Evolutionary conservation across 2,797 vertebrate species (phyloP).

Genomic region (Erpetoichthys calabaricus): DNA sequence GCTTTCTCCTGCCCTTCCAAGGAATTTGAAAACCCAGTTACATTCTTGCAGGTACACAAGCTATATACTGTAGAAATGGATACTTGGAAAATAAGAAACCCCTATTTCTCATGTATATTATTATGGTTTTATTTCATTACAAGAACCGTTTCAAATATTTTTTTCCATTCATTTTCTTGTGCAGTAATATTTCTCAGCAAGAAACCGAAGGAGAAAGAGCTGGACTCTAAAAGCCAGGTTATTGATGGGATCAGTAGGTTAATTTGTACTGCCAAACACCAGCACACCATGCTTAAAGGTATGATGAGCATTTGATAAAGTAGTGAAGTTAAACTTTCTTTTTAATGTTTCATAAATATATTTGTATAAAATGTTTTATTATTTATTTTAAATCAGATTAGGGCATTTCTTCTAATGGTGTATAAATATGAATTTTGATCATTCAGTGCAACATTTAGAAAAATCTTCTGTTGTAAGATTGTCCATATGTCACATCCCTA

Average conservation of each 20-base stretch:
- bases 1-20: no score
- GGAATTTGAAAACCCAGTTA: no score
- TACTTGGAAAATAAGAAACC: no score
- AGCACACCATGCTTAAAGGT: constrained; percentile 61
- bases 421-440: no score
- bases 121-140: not conserved
- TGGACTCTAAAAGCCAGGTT: constrained; percentile 68
- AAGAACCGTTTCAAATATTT: not conserved
- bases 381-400: not conserved
- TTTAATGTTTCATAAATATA: not conserved
- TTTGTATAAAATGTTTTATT: not conserved
- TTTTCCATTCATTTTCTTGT: not conserved
- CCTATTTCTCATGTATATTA: no score
- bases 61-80: no score
- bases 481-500: no score
- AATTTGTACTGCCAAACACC: constrained; percentile 66
- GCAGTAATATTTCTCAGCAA: constrained; percentile 64
- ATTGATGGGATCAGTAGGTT: constrained; percentile 65
- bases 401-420: not conserved
- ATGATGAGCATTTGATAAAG: not conserved
- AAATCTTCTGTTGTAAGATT: no score
- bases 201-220: constrained; percentile 63
- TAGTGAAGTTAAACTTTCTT: not conserved
- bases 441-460: no score
- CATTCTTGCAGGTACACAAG: no score